Evolutionary conservation across 64 coral and sea anemone species (phyloP).

Genomic region (Hydrozoanthus tunicans): DNA sequence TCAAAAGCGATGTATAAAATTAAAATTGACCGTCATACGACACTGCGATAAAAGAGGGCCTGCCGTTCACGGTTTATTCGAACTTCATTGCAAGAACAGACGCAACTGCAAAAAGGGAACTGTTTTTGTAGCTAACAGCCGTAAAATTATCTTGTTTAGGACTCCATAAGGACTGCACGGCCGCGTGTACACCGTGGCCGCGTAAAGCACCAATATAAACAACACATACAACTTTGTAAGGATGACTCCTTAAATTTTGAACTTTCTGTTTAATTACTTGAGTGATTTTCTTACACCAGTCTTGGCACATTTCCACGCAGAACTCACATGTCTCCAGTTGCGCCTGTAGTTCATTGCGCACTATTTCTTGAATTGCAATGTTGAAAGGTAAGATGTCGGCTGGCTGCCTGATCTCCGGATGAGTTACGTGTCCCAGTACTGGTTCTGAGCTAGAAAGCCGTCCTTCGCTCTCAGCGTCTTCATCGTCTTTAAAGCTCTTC

Average conservation of each 20-base stretch:
- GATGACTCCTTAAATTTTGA: constrained; percentile 60
- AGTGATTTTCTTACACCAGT: constrained; percentile 83
- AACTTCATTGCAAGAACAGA: constrained; percentile 80
- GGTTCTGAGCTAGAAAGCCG: constrained; percentile 27
- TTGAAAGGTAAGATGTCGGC: constrained; percentile 33
- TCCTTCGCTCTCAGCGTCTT: neutral
- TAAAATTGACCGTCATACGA: no score
- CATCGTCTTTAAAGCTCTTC: constrained; percentile 1
- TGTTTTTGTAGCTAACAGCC: constrained; percentile 81
- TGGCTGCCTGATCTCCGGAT: neutral
- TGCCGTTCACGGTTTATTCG: constrained; percentile 1
- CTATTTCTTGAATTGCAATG: constrained; percentile 48
- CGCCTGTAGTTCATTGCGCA: neutral
- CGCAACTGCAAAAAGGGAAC: constrained; percentile 83
- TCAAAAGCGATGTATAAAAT: no score
- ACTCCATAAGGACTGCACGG: constrained; percentile 71
- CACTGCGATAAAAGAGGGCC: no score
- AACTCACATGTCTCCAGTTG: constrained; percentile 55
- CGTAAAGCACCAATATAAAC: constrained; percentile 89
- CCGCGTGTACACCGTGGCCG: constrained; percentile 78
- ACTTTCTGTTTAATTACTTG: constrained; percentile 73
- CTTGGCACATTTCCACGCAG: constrained; percentile 66
- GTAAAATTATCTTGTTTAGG: constrained; percentile 79
- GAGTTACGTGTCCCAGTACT: neutral
- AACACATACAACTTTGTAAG: constrained; percentile 77